These are phyloP conservation scores for Hydrotaea diabolus DNA, from an alignment of 2,888 invertebrate species.

Conservation along the genomic window DNA sequence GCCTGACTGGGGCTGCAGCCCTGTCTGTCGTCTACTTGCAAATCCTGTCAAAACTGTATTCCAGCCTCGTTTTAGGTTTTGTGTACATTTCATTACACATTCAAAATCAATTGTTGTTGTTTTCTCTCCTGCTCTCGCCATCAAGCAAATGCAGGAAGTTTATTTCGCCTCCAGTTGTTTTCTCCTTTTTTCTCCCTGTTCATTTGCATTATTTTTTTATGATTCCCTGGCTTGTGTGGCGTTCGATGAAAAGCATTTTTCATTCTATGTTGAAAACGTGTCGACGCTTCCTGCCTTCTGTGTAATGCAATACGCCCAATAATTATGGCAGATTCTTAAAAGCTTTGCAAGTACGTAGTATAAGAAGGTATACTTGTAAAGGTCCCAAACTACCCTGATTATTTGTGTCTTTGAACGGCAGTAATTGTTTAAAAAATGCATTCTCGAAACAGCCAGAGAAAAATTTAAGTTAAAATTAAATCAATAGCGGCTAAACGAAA, in stretches of 20 bases:
- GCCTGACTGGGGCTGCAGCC: constrained; percentile 49
- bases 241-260: constrained; percentile 49
- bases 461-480: too few species aligned
- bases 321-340: constrained; percentile 36
- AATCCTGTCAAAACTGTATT: constrained; percentile 65
- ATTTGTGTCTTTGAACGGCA: constrained; percentile 17
- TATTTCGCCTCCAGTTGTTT: constrained; percentile 64
- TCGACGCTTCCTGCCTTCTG: constrained; percentile 58
- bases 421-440: constrained; percentile 30
- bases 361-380: neutral
- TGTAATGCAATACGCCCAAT: constrained; percentile 41
- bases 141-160: constrained; percentile 57
- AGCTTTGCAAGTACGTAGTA: constrained; percentile 22
- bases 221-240: neutral
- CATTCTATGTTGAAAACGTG: constrained; percentile 53
- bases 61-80: constrained; percentile 56
- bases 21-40: constrained; percentile 11
- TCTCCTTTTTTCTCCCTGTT: constrained; percentile 34
- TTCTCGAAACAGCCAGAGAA: neutral
- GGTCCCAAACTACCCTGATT: constrained; percentile 46
- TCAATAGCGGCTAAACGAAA: too few species aligned
- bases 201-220: constrained; percentile 7
- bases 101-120: constrained; percentile 6
- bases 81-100: constrained; percentile 62
- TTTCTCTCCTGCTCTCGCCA: neutral